Evolutionary conservation across 2,797 vertebrate genomes (phyloP).

Genomic region (Diplodus sargus): DNA sequence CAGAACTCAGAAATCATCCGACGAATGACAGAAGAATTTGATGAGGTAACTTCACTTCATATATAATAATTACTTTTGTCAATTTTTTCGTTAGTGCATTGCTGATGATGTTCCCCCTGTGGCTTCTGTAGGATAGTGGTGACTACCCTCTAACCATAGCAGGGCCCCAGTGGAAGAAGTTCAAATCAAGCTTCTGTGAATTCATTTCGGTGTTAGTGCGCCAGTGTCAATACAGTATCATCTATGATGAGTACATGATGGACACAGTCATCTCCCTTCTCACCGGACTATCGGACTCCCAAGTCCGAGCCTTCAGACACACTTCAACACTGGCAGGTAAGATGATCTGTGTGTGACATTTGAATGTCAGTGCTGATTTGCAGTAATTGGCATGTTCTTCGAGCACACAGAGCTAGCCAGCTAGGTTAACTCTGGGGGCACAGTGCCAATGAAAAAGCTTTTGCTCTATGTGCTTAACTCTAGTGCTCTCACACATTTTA

Average conservation of each 20-base stretch:
- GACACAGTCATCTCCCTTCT: constrained; percentile 99
- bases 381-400: not conserved
- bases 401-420: not conserved
- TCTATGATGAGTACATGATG: constrained; percentile 99
- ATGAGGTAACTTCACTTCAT: constrained; percentile 89
- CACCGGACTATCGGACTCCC: constrained; percentile 97
- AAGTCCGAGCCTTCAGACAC: constrained; percentile 99
- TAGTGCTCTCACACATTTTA: not conserved
- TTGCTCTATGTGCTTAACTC: not conserved
- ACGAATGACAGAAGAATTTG: constrained; percentile 99
- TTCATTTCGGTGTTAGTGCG: constrained; percentile 97
- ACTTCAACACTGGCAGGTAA: constrained; percentile 98
- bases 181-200: constrained; percentile 99
- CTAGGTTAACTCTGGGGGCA: not conserved
- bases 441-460: not conserved
- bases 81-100: not conserved
- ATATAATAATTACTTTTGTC: not conserved
- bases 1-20: constrained; percentile 99
- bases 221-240: constrained; percentile 99
- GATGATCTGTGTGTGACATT: constrained; percentile 10
- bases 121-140: constrained; percentile 92
- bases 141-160: constrained; percentile 99
- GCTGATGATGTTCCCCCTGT: constrained; percentile 25
- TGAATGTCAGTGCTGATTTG: constrained; percentile 31
- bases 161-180: constrained; percentile 99